These are phyloP conservation scores for Timema podura DNA, from an alignment of 2,888 invertebrate species.

Conservation along the genomic window DNA sequence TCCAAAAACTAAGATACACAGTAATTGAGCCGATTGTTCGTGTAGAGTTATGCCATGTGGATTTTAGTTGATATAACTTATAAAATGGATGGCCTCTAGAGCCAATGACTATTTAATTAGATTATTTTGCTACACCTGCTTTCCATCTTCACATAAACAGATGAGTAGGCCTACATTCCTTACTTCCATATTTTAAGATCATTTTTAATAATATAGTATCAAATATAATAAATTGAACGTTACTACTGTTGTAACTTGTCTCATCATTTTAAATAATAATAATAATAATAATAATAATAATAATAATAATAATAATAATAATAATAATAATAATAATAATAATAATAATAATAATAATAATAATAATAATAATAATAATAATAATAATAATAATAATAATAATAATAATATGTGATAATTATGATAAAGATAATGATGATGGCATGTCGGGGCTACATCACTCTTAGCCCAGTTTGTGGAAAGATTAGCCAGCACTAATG, in stretches of 20 bases:
- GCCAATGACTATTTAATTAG: too few species aligned
- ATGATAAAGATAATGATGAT: background rate
- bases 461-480: too few species aligned
- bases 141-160: background rate
- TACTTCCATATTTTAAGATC: background rate
- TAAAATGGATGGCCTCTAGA: too few species aligned
- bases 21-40: too few species aligned
- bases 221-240: background rate
- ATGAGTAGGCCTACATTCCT: background rate
- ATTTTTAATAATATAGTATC: background rate
- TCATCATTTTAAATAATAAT: background rate
- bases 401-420: background rate
- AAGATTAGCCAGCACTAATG: too few species aligned
- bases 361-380: constrained; percentile 4
- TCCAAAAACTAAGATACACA: too few species aligned
- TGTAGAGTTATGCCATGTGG: too few species aligned
- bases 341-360: background rate
- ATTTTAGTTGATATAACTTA: too few species aligned
- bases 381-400: background rate
- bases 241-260: background rate
- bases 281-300: background rate
- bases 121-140: too few species aligned
- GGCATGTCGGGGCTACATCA: too few species aligned
- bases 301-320: constrained; percentile 10
- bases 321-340: constrained; percentile 7